Evolutionary conservation across 2,888 invertebrate genomes (phyloP), one percentile per base, ranked within the genome.

Genomic region (Vannuccia rotundouncinata): DNA sequence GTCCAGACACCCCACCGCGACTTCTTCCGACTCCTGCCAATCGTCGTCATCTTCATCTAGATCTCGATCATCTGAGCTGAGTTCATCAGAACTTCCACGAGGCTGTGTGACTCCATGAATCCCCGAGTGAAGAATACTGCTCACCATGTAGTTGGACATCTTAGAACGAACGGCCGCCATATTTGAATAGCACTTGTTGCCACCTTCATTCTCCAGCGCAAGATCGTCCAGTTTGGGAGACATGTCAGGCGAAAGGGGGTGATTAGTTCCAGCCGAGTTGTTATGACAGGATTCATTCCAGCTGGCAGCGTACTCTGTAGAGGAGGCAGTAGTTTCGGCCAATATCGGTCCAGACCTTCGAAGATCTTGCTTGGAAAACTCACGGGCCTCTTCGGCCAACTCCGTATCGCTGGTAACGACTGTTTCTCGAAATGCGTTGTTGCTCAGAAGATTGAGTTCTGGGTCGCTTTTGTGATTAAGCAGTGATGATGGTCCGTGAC

Each of bases 91-190:
- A 22, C 66, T 66, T 5, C 66, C 66, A 5, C 45, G 45, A 13
- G 45, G 45, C 17, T 13, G n/a, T n/a, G n/a, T n/a, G n/a, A n/a
- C n/a, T n/a, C n/a, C n/a, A n/a, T n/a, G 10, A 45, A 45, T 45
- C 2, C 66, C 66, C 17, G 5, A 5, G 10, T 66, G 10, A 2
- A 66, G 66, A 66, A 66, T 66, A 66, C 66, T 66, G 22, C 66
- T 66, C 17, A 66, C 66, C 66, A 66, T 66, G 25, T 66, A 66
- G 66, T 66, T 66, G 66, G 66, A 22, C 66, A 66, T 66, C 22
- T 66, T 66, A 22, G 10, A 2, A 5, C 22, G 66, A 13, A 13
- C 66, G 17, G 66, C 17, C 45, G 17, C 45, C 10, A 17, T 13
- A 45, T 45, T 5, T 5, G 45, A 5, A 17, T 13, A 45, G 17